Percentiles rank a stretch among this genome's conserved stretches.
phyloP scores from a whole-genome alignment of 2,797 vertebrate species.

The Melanotaenia parkinsoni region DNA sequence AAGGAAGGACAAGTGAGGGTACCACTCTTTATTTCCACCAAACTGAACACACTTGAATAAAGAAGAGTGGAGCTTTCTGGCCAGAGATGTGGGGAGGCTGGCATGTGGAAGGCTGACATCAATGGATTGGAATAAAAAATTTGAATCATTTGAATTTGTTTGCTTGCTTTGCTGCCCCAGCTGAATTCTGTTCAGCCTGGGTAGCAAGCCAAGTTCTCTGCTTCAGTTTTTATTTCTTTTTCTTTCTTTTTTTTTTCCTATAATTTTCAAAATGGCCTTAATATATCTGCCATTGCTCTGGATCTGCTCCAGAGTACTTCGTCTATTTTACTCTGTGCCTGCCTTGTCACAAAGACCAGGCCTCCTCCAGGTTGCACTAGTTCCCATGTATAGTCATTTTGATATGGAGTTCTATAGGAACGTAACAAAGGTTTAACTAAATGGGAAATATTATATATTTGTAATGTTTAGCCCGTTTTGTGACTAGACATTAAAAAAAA shows the following conservation, averaged over 20 bases:
- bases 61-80: slow-evolving; percentile 73
- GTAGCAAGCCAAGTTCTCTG: slow-evolving; percentile 79
- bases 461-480: slow-evolving; percentile 86
- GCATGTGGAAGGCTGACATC: slow-evolving; percentile 72
- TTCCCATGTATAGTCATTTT: slow-evolving; percentile 94
- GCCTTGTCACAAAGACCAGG: slow-evolving; percentile 96
- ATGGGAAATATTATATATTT: slow-evolving; percentile 86
- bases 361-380: slow-evolving; percentile 98
- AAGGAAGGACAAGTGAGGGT: slow-evolving; percentile 84
- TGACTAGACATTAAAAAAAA: slow-evolving; percentile 83
- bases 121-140: slow-evolving; percentile 54
- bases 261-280: slow-evolving; percentile 96
- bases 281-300: slow-evolving; percentile 95
- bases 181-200: slow-evolving; percentile 66
- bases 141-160: slow-evolving; percentile 64
- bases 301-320: slow-evolving; percentile 86
- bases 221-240: slow-evolving; percentile 75
- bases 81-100: slow-evolving; percentile 70
- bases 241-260: slow-evolving; percentile 73
- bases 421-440: slow-evolving; percentile 84
- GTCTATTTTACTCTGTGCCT: slow-evolving; percentile 91
- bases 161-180: slow-evolving; percentile 74
- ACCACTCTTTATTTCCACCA: slow-evolving; percentile 76
- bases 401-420: slow-evolving; percentile 85
- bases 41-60: slow-evolving; percentile 78